phyloP scores from a whole-genome alignment of 2,888 invertebrate genomes.

The Serrognathus titanus region DNA sequence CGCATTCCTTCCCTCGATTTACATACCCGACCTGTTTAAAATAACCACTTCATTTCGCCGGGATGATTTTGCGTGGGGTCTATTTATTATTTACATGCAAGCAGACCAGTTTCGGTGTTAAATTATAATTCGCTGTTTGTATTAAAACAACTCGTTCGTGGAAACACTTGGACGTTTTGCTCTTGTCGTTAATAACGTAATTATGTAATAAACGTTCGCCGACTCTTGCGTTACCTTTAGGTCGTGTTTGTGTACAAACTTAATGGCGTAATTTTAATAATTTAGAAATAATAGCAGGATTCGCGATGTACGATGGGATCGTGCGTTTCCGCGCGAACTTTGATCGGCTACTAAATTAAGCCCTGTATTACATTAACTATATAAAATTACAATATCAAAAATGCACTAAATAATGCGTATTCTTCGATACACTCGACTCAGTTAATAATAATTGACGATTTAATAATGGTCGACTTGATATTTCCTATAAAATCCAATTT shows the following conservation, averaged over 20 bases:
- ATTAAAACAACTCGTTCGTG: constrained; percentile 8
- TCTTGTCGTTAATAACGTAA: too few relatives aligned
- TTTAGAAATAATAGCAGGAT: too few relatives aligned
- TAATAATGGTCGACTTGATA: too few relatives aligned
- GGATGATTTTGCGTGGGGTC: constrained; percentile 19
- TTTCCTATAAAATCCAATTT: too few relatives aligned
- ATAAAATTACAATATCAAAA: not conserved
- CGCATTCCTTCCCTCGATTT: constrained; percentile 31
- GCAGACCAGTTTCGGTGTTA: constrained; percentile 17
- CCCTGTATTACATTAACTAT: not conserved
- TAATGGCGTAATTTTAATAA: too few relatives aligned
- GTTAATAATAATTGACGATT: too few relatives aligned
- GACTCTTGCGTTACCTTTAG: too few relatives aligned
- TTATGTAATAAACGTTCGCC: too few relatives aligned
- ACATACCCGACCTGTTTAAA: constrained; percentile 33
- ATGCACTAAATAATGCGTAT: not conserved
- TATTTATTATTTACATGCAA: constrained; percentile 15
- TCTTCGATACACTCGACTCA: too few relatives aligned
- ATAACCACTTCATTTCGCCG: constrained; percentile 18
- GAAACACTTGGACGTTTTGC: constrained; percentile 1
- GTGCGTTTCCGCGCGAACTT: too few relatives aligned
- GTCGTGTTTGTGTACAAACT: too few relatives aligned
- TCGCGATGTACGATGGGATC: too few relatives aligned
- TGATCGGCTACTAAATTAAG: not conserved
- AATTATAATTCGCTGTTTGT: constrained; percentile 19